A percentile compares a stretch with the other conserved stretches of the same genome.
phyloP scores from a whole-genome alignment of 2,888 invertebrate genomes.

The Oligia fasciuncula region DNA sequence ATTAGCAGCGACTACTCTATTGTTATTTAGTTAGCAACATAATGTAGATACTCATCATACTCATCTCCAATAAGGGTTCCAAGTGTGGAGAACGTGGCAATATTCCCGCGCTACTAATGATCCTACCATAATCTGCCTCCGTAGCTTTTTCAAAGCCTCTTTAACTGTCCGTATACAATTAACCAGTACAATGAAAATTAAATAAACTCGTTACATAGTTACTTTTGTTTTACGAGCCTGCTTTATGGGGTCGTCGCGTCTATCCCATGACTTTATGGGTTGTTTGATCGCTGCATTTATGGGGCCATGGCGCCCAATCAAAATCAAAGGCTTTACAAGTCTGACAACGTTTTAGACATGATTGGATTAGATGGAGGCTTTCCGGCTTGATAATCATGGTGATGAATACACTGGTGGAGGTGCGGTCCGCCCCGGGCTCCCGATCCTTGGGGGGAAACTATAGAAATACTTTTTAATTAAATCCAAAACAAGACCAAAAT shows the following conservation, averaged over 20 bases:
- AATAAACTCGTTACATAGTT: constrained; percentile 38
- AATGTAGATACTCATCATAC: neutral
- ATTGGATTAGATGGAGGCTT: neutral
- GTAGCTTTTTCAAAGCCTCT: neutral
- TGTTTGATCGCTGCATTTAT: constrained; percentile 46
- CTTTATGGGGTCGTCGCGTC: constrained; percentile 38
- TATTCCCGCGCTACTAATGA: neutral
- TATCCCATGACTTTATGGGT: constrained; percentile 37
- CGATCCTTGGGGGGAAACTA: neutral
- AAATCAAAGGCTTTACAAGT: constrained; percentile 19
- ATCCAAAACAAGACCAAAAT: neutral
- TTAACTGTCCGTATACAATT: neutral
- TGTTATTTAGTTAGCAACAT: neutral
- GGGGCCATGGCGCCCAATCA: constrained; percentile 43
- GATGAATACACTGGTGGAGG: neutral
- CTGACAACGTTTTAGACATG: neutral
- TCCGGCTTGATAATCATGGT: neutral
- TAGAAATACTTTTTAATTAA: neutral
- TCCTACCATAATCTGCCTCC: neutral
- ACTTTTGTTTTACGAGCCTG: constrained; percentile 41
- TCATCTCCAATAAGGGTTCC: neutral
- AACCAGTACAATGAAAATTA: constrained; percentile 28
- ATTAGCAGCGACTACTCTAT: neutral
- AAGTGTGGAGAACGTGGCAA: no score
- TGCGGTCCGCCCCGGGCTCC: no score